Evolutionary conservation across 2,113 vertebrate genomes (phyloP).

Genomic region (Siphamia tubifer): DNA sequence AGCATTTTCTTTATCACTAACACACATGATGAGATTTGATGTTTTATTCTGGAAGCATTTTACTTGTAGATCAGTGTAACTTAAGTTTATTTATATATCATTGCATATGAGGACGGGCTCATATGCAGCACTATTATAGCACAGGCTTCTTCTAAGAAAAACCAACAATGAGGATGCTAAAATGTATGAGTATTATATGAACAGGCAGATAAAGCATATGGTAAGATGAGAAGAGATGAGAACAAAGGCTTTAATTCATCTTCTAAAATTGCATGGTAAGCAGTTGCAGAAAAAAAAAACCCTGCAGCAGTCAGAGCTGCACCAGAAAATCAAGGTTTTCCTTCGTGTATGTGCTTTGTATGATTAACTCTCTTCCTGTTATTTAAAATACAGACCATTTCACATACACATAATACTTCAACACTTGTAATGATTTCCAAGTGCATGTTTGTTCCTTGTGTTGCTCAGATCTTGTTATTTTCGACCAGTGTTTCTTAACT

Average conservation of each 20-base stretch:
- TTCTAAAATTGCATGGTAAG: not conserved
- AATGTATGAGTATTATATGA: not conserved
- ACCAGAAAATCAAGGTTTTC: not conserved
- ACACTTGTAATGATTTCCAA: not conserved
- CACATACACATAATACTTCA: not conserved
- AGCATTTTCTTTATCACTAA: too few relatives aligned
- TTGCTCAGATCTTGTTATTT: not conserved
- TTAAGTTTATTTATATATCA: too few relatives aligned
- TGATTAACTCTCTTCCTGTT: not conserved
- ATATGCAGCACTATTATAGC: too few relatives aligned
- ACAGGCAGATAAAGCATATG: not conserved
- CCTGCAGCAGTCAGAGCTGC: not conserved
- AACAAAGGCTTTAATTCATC: conserved; percentile 5
- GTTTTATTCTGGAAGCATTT: too few relatives aligned
- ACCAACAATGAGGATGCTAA: too few relatives aligned
- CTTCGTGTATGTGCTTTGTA: conserved; percentile 6
- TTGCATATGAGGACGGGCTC: too few relatives aligned
- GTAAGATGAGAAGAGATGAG: not conserved
- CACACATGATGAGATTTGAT: too few relatives aligned
- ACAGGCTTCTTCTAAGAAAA: too few relatives aligned
- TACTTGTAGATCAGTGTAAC: too few relatives aligned
- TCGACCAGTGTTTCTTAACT: too few relatives aligned
- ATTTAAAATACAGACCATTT: not conserved
- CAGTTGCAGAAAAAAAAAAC: not conserved
- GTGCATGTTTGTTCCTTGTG: not conserved